These are phyloP conservation scores for Suillia variegata DNA, from an alignment of 2,888 invertebrate genomes.

Conservation along the genomic window DNA sequence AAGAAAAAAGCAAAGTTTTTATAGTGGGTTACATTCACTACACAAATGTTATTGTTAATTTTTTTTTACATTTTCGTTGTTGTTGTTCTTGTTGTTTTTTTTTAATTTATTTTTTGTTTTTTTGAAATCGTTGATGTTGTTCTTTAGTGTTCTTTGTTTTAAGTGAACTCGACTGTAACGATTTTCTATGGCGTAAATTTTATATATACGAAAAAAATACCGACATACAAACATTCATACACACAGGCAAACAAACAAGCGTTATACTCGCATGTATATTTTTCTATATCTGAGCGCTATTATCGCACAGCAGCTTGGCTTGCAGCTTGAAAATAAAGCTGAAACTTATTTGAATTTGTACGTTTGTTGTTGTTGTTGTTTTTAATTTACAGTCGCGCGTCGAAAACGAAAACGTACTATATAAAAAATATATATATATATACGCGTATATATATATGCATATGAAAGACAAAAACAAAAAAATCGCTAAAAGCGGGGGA, in stretches of 20 bases:
- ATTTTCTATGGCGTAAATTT: conserved; percentile 60
- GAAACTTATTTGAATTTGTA: conserved; percentile 25
- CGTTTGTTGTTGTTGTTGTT: no score
- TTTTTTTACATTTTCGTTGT: not conserved
- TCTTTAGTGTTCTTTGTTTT: conserved; percentile 59
- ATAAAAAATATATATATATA: conserved; percentile 14
- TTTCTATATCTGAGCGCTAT: conserved; percentile 15
- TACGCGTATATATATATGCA: not conserved
- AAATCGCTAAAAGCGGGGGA: conserved; percentile 12
- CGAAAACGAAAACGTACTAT: conserved; percentile 22
- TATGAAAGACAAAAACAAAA: conserved; percentile 6
- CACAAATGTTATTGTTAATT: conserved; percentile 1
- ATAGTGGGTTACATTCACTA: conserved; percentile 3
- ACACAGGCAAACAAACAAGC: no score
- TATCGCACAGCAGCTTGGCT: conserved; percentile 5
- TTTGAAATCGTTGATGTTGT: conserved; percentile 41
- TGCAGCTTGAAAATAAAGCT: conserved; percentile 11
- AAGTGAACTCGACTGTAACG: conserved; percentile 60
- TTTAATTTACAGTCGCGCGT: conserved; percentile 29
- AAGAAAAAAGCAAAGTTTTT: not conserved
- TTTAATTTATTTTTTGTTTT: not conserved
- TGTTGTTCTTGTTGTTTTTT: not conserved
- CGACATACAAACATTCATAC: not conserved
- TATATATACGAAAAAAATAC: not conserved
- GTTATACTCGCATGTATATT: not conserved